A percentile compares a stretch with the other conserved stretches of the same genome.
These are phyloP conservation scores for Deilephila porcellus DNA, from an alignment of 2,888 invertebrate genomes.

Conservation along the genomic window DNA sequence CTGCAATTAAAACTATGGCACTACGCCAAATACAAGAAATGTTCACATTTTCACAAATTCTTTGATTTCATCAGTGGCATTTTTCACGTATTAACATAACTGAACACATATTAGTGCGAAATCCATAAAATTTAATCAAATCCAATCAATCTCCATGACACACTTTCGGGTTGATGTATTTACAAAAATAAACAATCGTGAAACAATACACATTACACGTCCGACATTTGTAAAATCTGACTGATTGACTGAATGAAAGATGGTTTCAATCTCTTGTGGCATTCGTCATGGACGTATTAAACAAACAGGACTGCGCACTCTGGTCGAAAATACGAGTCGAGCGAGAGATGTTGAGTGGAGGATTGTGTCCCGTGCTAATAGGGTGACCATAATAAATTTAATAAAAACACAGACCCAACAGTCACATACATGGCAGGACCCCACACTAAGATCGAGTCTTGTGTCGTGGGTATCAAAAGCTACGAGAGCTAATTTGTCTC, in stretches of 20 bases:
- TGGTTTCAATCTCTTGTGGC: constrained; percentile 31
- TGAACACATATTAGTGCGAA: constrained; percentile 33
- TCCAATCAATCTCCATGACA: constrained; percentile 49
- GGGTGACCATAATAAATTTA: too few relatives aligned
- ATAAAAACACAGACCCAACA: too few relatives aligned
- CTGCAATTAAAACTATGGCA: constrained; percentile 76
- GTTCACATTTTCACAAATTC: constrained; percentile 80
- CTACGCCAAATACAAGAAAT: constrained; percentile 77
- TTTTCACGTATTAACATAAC: constrained; percentile 38
- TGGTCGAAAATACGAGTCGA: too few relatives aligned
- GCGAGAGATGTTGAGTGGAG: too few relatives aligned
- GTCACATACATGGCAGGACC: background rate
- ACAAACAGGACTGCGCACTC: too few relatives aligned
- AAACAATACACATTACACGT: constrained; percentile 59
- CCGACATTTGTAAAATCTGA: constrained; percentile 73
- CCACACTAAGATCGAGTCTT: background rate
- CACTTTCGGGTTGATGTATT: constrained; percentile 48
- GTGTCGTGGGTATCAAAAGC: too few relatives aligned
- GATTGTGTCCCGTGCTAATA: too few relatives aligned
- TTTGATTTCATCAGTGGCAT: constrained; percentile 60
- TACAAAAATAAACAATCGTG: constrained; percentile 73
- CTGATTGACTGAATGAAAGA: constrained; percentile 50
- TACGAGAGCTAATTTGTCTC: too few relatives aligned
- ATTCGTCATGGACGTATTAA: background rate
- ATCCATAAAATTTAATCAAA: constrained; percentile 38